Evolutionary conservation across 2,113 vertebrate genomes (phyloP), one percentile per base, ranked within the genome.

Genomic region (Psilopogon haemacephalus): DNA sequence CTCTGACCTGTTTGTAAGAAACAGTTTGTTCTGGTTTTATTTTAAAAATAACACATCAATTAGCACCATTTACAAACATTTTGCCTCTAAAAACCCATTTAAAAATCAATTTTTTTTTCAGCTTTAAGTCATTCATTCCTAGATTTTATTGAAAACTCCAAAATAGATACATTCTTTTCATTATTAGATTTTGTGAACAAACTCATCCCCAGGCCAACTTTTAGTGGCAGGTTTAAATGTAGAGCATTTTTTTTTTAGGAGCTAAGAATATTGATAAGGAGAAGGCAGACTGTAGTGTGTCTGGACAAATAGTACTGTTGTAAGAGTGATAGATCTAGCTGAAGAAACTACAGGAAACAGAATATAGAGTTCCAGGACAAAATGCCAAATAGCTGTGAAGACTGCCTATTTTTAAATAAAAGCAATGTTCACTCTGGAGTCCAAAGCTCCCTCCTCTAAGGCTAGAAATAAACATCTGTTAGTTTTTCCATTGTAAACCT

Each of bases 391-490:
- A 85, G 8, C 64, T 92, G 68, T 50, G 91, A 95, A 96, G 78
- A 33, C 70, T 84, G 84, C 84, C 81, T 96, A 63, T 91, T 94
- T 95, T 93, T 74, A 94, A 94, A 89, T 85, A 77, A 91, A 95
- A 94, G 67, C 52, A 80, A 4, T 85, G 52, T 94, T 94, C 75
- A 56, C 87, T 92, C 60, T 89, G 20, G 68, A 85, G 81, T 91
- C 87, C 64, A 94, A 92, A 86, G 67, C 33, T 83, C 38, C 33
- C n/a, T 83, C 52, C 89, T 92, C 73, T 77, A 94, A 87, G 89
- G 42, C 71, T 80, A 77, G 87, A 95, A 95, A 86, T 94, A 94
- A 95, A 88, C 91, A 96, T 95, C 78, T 91, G 86, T 83, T 94
- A 77, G 71, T 87, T 89, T 95, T 94, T 91, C 78, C 52, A 83